A percentile compares a stretch with the other conserved stretches of the same genome.
Conservation (phyloP, 2,888 invertebrate species). For the Atrina japonica region DNA sequence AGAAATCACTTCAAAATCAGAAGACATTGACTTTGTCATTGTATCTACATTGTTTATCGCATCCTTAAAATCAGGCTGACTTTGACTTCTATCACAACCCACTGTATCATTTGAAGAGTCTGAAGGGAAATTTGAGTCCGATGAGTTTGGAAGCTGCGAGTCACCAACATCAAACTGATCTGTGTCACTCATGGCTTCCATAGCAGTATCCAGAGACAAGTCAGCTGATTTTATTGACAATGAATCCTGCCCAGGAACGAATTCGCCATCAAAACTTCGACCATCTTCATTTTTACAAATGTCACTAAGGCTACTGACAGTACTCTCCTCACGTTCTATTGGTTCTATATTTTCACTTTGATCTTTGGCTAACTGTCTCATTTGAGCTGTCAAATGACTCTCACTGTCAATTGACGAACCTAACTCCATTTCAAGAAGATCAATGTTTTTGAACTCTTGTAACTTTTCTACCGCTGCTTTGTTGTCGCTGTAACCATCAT, state of each 20-base stretch:
- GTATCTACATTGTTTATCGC: conserved; percentile 35
- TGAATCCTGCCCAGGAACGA: conserved; percentile 42
- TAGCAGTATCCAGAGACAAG: conserved; percentile 69
- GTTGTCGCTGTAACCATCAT: conserved; percentile 67
- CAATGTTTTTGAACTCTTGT: conserved; percentile 73
- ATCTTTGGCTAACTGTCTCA: conserved; percentile 45
- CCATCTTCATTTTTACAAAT: conserved; percentile 50
- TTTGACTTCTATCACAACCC: conserved; percentile 45
- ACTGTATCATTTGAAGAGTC: conserved; percentile 3
- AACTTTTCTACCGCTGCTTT: conserved; percentile 66
- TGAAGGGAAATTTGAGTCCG: too few species aligned
- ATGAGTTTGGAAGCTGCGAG: conserved; percentile 32
- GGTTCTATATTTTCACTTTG: conserved; percentile 45
- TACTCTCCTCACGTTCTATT: conserved; percentile 60
- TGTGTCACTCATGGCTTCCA: conserved; percentile 56
- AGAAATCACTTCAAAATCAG: conserved; percentile 91
- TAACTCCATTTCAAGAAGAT: conserved; percentile 57
- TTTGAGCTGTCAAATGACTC: conserved; percentile 59
- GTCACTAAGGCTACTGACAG: conserved; percentile 72
- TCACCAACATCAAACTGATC: conserved; percentile 45
- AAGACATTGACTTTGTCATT: conserved; percentile 84
- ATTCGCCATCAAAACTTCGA: conserved; percentile 46
- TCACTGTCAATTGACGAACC: conserved; percentile 78
- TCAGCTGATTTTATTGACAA: conserved; percentile 54
- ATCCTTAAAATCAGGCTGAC: conserved; percentile 55